Evolutionary conservation across 2,888 invertebrate genomes (phyloP), one percentile per base, ranked within the genome.

Genomic region (Melikaiella ostensackeni): DNA sequence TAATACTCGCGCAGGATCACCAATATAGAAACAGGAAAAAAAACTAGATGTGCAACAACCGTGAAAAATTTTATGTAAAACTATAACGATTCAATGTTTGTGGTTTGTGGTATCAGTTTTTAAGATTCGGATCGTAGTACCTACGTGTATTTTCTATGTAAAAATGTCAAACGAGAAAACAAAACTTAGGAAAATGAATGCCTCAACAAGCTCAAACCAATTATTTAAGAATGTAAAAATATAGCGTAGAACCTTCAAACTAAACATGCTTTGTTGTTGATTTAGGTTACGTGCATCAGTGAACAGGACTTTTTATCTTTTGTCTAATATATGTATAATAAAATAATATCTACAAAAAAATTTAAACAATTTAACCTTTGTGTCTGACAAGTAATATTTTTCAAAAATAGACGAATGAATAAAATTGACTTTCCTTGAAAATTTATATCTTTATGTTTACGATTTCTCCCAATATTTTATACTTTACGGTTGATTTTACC

Each of bases 241-340:
- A 27, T 46, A 46, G 42, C 38, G 24, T 24, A 64, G 19, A 66
- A 42, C 66, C 46, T 42, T 66, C 27, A 66, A 66, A 27, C 24
- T 46, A 42, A 24, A 38, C 64, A 38, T 64, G 13, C 64, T 64
- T 64, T 64, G 38, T 64, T 64, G 35, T 21, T 4, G 42, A 66
- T 70, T 30, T 70, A 50, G 70, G 50, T 70, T 50, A 30, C 46
- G 50, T 42, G 66, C 46, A 46, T 64, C 38, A 64, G 50, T 24
- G 57, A 24, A 57, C 21, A 57, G 24, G 1, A 3, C 57, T 13
- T 57, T 57, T 57, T 57, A 57, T 9, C 24, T 57, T 11, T 57
- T 57, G 3, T 57, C 0, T 5, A 55, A 55, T n/a, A 55, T 9
- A 57, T 57, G 24, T 57, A 1, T 57, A 24, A 21, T 57, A 57